phyloP scores from a whole-genome alignment of 2,888 invertebrate species.

The Calliopum simillimum region DNA sequence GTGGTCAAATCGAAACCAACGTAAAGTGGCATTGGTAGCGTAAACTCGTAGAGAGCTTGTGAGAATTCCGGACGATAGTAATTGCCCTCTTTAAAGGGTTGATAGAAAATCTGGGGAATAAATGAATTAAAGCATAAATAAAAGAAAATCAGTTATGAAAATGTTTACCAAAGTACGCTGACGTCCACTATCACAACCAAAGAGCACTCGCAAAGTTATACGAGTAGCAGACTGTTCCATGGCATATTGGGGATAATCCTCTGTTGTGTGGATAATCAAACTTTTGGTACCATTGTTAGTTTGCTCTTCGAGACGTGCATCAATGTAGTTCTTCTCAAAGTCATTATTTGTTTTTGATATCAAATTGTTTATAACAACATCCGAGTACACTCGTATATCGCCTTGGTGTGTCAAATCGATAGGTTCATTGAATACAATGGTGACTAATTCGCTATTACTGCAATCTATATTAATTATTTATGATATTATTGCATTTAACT shows the following conservation, averaged over 20 bases:
- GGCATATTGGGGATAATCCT: conserved; percentile 48
- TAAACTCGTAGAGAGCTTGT: conserved; percentile 46
- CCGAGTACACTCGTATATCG: conserved; percentile 42
- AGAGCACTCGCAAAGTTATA: conserved; percentile 46
- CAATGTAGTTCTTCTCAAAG: conserved; percentile 50
- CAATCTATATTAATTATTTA: conserved; percentile 37
- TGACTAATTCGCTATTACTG: conserved; percentile 42
- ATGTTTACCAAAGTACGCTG: conserved; percentile 44
- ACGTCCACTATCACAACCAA: conserved; percentile 45
- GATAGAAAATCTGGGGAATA: conserved; percentile 46
- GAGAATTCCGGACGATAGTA: conserved; percentile 51
- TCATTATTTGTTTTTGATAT: conserved; percentile 44
- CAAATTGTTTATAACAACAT: conserved; percentile 46
- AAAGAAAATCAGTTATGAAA: background rate
- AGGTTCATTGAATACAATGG: conserved; percentile 43
- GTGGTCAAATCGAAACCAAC: conserved; percentile 50
- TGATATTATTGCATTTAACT: background rate
- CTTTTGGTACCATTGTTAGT: conserved; percentile 29
- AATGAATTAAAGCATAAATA: background rate
- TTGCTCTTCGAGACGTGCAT: conserved; percentile 45
- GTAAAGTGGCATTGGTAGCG: conserved; percentile 53
- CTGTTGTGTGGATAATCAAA: conserved; percentile 49
- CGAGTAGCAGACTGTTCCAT: conserved; percentile 45
- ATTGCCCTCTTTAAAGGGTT: conserved; percentile 49
- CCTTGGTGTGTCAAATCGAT: conserved; percentile 43